Conservation (phyloP, 2,113 vertebrate species). For the Mugil cephalus region DNA sequence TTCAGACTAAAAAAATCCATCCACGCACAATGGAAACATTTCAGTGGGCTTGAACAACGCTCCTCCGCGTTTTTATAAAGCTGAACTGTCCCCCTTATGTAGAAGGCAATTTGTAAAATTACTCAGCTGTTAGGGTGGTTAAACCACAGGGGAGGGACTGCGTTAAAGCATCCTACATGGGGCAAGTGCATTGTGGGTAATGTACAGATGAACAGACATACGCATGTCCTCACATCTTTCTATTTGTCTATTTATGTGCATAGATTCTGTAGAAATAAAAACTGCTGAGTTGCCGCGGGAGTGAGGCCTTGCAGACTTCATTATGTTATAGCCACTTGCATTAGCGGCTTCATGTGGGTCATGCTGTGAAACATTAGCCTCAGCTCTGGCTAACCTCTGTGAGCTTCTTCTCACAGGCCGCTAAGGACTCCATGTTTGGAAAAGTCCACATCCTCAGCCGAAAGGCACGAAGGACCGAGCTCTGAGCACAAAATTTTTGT, state of each 20-base stretch:
- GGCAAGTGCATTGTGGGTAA: background rate
- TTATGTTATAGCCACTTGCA: constrained; percentile 62
- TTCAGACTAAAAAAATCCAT: background rate
- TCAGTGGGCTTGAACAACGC: background rate
- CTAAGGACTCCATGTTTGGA: background rate
- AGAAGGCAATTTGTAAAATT: background rate
- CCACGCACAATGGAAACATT: background rate
- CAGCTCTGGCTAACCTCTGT: constrained; percentile 28
- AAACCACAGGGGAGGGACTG: background rate
- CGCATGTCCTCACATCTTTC: constrained; percentile 13
- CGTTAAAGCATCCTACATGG: background rate
- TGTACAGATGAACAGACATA: constrained; percentile 23
- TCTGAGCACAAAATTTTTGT: background rate
- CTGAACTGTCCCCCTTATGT: too few relatives aligned
- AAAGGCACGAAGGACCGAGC: constrained; percentile 42
- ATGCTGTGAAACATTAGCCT: constrained; percentile 54
- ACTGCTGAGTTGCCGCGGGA: constrained; percentile 8
- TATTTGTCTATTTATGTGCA: constrained; percentile 52
- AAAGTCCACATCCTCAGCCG: background rate
- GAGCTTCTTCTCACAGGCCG: constrained; percentile 3
- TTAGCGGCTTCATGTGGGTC: constrained; percentile 27
- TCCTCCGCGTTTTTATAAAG: background rate
- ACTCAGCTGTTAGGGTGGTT: background rate
- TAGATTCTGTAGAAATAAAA: constrained; percentile 48
- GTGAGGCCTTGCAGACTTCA: constrained; percentile 35